These are phyloP conservation scores for Cotesia chilonis DNA, from an alignment of 1,140 invertebrate species.

Conservation along the genomic window DNA sequence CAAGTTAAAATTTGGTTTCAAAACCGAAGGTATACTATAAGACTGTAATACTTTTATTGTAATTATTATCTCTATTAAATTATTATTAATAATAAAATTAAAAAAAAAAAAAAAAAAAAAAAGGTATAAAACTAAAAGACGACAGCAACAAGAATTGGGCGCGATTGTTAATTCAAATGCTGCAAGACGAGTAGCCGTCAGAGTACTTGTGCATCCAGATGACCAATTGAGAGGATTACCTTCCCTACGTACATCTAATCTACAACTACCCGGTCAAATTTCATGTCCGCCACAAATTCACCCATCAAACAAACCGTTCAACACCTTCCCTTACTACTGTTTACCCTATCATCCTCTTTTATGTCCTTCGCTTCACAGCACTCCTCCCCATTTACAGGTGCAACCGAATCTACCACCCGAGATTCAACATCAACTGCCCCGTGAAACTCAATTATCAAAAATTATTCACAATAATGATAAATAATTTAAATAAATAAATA, in stretches of 20 bases:
- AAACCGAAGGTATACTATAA: constrained; percentile 57
- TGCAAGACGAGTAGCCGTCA: constrained; percentile 60
- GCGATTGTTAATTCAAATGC: constrained; percentile 61
- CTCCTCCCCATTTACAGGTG: constrained; percentile 57
- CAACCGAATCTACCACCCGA: constrained; percentile 54
- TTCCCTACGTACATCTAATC: constrained; percentile 53
- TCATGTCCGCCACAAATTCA: constrained; percentile 55
- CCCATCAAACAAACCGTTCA: constrained; percentile 57
- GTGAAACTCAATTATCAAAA: constrained; percentile 53
- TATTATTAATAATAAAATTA: neutral
- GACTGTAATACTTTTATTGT: neutral
- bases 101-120: constrained; percentile 19
- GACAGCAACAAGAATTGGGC: constrained; percentile 62
- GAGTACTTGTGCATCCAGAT: constrained; percentile 62
- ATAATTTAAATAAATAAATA: constrained; percentile 26
- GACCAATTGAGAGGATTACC: constrained; percentile 58
- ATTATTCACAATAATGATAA: constrained; percentile 50
- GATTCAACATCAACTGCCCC: constrained; percentile 45
- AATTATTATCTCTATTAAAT: neutral
- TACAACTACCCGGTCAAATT: constrained; percentile 57
- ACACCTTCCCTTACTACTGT: constrained; percentile 63
- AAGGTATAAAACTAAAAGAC: constrained; percentile 63
- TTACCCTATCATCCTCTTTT: constrained; percentile 64
- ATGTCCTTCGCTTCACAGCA: constrained; percentile 54
- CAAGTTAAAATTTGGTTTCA: constrained; percentile 77